Base-by-base conservation (phyloP, 2,888 invertebrate species). In the Junonia oenone region DNA sequence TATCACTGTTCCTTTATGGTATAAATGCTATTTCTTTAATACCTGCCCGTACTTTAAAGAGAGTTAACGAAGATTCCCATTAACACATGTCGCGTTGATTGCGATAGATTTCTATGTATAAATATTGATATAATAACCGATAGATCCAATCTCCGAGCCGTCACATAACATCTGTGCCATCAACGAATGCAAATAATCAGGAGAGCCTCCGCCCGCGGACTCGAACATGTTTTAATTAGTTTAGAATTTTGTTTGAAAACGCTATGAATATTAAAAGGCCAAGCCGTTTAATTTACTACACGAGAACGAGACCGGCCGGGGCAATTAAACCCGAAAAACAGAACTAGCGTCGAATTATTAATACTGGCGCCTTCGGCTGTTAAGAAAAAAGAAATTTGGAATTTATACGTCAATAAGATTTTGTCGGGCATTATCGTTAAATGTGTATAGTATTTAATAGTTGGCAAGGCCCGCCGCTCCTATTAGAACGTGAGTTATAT, bases 371-470 rank as follows among this genome's bases (percentile, higher is more conserved):
- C 88, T 78, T 80, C 73, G 81, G 77, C 81, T 73, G 75, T 80
- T 75, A 69, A 72, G 73, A 66, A 67, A 68, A 69, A 80, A 79
- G 78, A 59, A 55, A 59, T 49, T 52, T 59, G 72, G 78, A 85
- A 84, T 87, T 87, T 86, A 86, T 87, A 77, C 83, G 77, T 86
- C 84, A 85, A 85, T 88, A 86, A 78, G 80, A 81, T 76, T 81
- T 83, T 79, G 83, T 77, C 76, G 83, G 81, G 81, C 81, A 85
- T 85, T 84, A 87, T 84, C 85, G 84, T 86, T 79, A 88, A 87
- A 85, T 73, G 76, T 80, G 80, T 81, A 80, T 81, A 78, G 81
- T 81, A 78, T 84, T 85, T 86, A 87, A 87, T 86, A 84, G 85
- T 83, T 81, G 77, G 82, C 81, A 83, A 84, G 82, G 78, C 77